These are phyloP conservation scores for Drosophila mauritiana DNA, from an alignment of 1,140 invertebrate genomes.

Conservation along the genomic window DNA sequence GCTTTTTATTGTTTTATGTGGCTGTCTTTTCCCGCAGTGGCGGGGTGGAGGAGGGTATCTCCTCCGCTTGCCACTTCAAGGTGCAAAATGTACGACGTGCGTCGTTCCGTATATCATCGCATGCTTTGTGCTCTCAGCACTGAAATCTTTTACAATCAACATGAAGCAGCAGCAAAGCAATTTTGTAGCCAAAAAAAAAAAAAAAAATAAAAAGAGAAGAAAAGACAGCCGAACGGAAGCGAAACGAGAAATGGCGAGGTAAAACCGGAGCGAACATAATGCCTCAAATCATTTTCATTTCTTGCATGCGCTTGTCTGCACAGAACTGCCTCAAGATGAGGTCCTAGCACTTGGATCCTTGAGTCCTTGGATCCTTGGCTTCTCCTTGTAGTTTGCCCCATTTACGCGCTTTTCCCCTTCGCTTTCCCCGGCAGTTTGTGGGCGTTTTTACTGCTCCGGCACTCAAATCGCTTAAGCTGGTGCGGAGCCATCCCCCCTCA, in stretches of 20 bases:
- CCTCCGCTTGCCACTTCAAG: slow-evolving; percentile 53
- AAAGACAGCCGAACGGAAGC: slow-evolving; percentile 33
- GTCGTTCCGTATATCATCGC: slow-evolving; percentile 69
- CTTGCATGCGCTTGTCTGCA: slow-evolving; percentile 62
- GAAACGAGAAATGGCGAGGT: slow-evolving; percentile 12
- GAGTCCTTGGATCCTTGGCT: slow-evolving; percentile 1
- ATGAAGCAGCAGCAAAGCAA: slow-evolving; percentile 47
- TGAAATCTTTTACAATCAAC: slow-evolving; percentile 76
- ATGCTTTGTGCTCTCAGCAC: slow-evolving; percentile 69
- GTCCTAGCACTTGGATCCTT: slow-evolving; percentile 5
- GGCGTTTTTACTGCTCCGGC: slow-evolving; percentile 62
- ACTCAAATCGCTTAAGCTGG: slow-evolving; percentile 67
- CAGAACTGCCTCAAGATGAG: slow-evolving; percentile 51
- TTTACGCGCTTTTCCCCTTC: slow-evolving; percentile 35
- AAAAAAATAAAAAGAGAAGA: neutral
- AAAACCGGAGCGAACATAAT: slow-evolving; percentile 57
- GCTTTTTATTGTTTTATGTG: slow-evolving; percentile 78
- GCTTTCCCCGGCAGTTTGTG: slow-evolving; percentile 29
- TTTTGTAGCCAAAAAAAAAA: slow-evolving; percentile 53
- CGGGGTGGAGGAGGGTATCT: neutral
- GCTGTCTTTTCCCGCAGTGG: slow-evolving; percentile 26
- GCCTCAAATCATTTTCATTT: slow-evolving; percentile 82
- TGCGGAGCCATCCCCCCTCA: slow-evolving; percentile 16
- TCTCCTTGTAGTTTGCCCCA: slow-evolving; percentile 20
- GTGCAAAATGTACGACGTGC: slow-evolving; percentile 67